Evolutionary conservation across 1,140 invertebrate species (phyloP), one percentile per base, ranked within the genome.

Genomic region (Mya arenaria): DNA sequence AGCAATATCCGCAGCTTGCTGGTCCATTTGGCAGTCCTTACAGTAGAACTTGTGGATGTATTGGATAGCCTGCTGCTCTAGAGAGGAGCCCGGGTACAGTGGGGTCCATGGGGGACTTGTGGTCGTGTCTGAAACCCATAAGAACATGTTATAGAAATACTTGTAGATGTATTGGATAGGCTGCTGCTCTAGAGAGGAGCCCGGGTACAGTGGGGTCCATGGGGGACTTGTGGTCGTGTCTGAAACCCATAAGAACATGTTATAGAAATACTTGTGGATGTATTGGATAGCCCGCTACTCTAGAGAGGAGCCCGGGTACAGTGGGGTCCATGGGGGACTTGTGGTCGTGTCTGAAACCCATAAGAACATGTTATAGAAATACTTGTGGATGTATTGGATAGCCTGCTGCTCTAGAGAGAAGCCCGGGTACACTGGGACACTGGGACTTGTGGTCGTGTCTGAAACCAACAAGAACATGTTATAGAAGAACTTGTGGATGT

Each of bases 11-110:
- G 84, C 84, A 68, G 84, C 86, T 83, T 77, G 89, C 86, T 88
- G 90, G 84, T 90, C 92, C 94, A 93, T 95, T 94, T 89, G 95
- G 94, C 95, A 96, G 95, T 89, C 93, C 91, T 92, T 93, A 87
- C 90, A 93, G 85, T 92, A 92, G 78, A 92, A 91, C 83, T 91
- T 91, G 84, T 92, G 91, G 75, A 92, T 89, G 84, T 90, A 89
- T 81, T 91, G 88, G 84, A 92, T 90, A 74, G 90, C 87, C 72
- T 91, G 90, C 62, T 87, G 83, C 79, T 92, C 89, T 86, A 91
- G 69, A 72, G 83, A 73, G 60, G 85, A 83, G 39, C 85, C 88
- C 81, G 89, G 89, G 84, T 90, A 88, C 23, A 90, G 86, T 82
- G 90, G 89, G 74, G 89, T 88, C 91, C 89, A 93, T 78, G 86